Evolutionary conservation across 2,888 invertebrate genomes (phyloP).

Genomic region (Apotomis turbidana): DNA sequence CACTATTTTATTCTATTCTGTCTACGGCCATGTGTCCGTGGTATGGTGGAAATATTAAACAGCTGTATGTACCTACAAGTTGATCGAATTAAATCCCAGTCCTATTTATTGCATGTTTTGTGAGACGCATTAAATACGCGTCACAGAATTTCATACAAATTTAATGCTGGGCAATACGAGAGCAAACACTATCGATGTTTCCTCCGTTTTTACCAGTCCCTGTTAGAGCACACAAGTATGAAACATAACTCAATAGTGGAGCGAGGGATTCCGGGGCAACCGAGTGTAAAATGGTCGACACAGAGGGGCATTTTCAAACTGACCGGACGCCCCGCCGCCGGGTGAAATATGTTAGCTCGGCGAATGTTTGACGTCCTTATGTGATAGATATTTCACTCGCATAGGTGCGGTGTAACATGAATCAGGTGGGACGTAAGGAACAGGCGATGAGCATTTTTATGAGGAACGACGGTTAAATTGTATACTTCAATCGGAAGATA

Average conservation of each 20-base stretch:
- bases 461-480: background rate
- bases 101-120: no score
- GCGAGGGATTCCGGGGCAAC: conserved; percentile 70
- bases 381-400: conserved; percentile 36
- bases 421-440: conserved; percentile 4
- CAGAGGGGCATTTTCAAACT: conserved; percentile 75
- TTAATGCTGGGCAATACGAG: conserved; percentile 20
- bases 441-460: conserved; percentile 5
- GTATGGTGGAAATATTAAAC: no score
- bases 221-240: conserved; percentile 60
- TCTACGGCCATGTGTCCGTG: no score
- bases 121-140: background rate
- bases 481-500: background rate
- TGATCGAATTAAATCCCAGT: no score
- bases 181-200: conserved; percentile 43
- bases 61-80: no score
- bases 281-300: conserved; percentile 77
- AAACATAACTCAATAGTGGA: conserved; percentile 76
- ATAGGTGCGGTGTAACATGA: conserved; percentile 26
- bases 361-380: conserved; percentile 59
- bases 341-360: conserved; percentile 67
- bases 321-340: conserved; percentile 64
- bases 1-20: no score
- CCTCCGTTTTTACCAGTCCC: conserved; percentile 56
- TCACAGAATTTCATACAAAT: conserved; percentile 14